These are phyloP conservation scores for Esox lucius DNA, from an alignment of 2,797 vertebrate genomes.

Conservation along the genomic window DNA sequence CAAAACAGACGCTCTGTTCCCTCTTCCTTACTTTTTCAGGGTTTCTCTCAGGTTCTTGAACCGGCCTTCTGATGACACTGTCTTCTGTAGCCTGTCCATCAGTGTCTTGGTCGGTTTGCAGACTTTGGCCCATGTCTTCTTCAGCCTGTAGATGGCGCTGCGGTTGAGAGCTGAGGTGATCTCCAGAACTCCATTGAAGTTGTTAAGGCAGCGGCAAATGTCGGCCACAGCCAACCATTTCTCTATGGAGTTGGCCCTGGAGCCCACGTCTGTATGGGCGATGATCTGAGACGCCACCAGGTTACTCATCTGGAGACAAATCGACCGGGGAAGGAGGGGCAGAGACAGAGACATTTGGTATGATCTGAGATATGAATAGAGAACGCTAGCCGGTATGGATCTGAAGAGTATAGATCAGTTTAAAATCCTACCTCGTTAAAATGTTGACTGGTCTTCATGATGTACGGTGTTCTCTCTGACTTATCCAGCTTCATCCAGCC, in stretches of 20 bases:
- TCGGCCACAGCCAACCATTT: constrained; percentile 97
- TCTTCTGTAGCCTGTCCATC: constrained; percentile 97
- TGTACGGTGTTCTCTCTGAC: constrained; percentile 88
- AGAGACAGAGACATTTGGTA: neutral
- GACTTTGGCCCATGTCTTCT: constrained; percentile 98
- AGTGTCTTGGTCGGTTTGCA: constrained; percentile 96
- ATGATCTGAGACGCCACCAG: constrained; percentile 97
- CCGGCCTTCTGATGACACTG: constrained; percentile 92
- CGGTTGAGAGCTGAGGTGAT: constrained; percentile 96
- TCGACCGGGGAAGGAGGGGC: neutral
- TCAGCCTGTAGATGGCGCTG: constrained; percentile 95
- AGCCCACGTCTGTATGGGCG: constrained; percentile 84
- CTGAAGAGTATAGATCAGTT: neutral
- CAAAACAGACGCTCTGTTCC: neutral
- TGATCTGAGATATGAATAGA: no score
- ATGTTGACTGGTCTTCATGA: constrained; percentile 98
- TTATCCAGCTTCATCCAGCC: constrained; percentile 98
- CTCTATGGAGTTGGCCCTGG: constrained; percentile 87
- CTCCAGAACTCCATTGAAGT: constrained; percentile 96
- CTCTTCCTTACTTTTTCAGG: constrained; percentile 88
- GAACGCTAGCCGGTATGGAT: neutral
- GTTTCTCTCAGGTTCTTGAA: constrained; percentile 99
- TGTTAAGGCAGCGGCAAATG: constrained; percentile 94
- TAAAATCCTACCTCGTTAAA: constrained; percentile 89
- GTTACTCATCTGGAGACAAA: constrained; percentile 90